phyloP scores from a whole-genome alignment of 2,113 vertebrate species.

The Dasyurus viverrinus region DNA sequence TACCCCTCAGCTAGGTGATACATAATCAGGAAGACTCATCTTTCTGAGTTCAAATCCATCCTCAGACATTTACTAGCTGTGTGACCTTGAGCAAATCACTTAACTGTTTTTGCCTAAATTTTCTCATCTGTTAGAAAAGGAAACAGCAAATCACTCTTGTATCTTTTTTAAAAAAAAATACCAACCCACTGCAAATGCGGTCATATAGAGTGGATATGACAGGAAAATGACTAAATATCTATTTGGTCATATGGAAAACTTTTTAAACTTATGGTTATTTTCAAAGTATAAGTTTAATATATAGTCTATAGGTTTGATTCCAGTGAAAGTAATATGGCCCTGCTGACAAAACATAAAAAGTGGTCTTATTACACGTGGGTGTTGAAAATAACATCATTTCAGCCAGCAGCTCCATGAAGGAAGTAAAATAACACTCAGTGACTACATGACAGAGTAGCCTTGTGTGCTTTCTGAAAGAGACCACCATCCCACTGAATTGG shows the following conservation, averaged over 20 bases:
- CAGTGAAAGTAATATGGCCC: not conserved
- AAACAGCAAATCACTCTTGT: too few species aligned
- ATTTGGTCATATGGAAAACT: not conserved
- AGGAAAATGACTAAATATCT: not conserved
- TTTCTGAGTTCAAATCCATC: too few species aligned
- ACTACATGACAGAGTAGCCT: not conserved
- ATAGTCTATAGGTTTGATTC: not conserved
- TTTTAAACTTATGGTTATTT: not conserved
- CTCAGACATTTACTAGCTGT: too few species aligned
- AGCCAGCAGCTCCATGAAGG: not conserved
- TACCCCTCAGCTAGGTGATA: not conserved
- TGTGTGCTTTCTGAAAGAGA: not conserved
- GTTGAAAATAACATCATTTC: not conserved
- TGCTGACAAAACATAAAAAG: not conserved
- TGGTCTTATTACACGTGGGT: not conserved
- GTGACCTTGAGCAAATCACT: too few species aligned
- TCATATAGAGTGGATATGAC: not conserved
- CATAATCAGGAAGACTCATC: too few species aligned
- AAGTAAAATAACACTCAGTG: not conserved
- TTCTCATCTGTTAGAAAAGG: too few species aligned
- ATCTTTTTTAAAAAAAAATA: too few species aligned
- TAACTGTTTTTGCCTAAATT: too few species aligned
- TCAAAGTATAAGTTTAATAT: not conserved
- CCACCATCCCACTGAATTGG: not conserved
- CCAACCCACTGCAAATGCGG: too few species aligned